Evolutionary conservation across 1,140 invertebrate genomes (phyloP), one percentile per base, ranked within the genome.

Genomic region (Paraescarpia echinospica): DNA sequence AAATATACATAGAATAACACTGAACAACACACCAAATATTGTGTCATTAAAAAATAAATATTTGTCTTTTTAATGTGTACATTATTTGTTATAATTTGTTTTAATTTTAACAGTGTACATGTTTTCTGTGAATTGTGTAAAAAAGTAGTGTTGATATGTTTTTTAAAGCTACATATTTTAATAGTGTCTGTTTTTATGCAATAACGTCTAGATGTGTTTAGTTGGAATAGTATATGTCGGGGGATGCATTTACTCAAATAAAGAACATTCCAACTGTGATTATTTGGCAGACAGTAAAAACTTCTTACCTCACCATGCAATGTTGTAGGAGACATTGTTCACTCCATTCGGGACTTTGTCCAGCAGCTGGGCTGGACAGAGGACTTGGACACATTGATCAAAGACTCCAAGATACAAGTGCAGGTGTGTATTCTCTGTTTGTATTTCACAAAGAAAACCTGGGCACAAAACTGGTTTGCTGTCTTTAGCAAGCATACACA

Each of bases 251-350:
- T 77, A 77, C 59, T 77, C 59, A 77, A 31, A 90, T 22, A 33
- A 34, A 34, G 22, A 41, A 27, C 89, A 90, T 90, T 90, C 33
- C 34, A 90, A 90, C 33, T 90, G n/a, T n/a, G 8, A 90, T 90
- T 90, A 8, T 51, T 51, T 51, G 48, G 18, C 48, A 51, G 8
- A 18, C 8, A 8, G 18, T 51, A 18, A 51, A 9, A 9, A 51
- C 18, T 51, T 9, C 8, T 8, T 18, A 77, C 59, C 59, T 77
- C 14, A 77, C 22, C 27, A 18, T 90, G 90, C n/a, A n/a, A 12
- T 90, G 8, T 93, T 94, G 5, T 92, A 96, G 95, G 95, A 93
- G 95, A 96, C 93, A 92, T 96, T 8, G 94, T 95, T 77, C 94
- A 94, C 77, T 93, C 93, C 92, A 92, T 95, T 91, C 94, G 94